Conservation (phyloP, 2,797 vertebrate species). For the Furcifer pardalis region DNA sequence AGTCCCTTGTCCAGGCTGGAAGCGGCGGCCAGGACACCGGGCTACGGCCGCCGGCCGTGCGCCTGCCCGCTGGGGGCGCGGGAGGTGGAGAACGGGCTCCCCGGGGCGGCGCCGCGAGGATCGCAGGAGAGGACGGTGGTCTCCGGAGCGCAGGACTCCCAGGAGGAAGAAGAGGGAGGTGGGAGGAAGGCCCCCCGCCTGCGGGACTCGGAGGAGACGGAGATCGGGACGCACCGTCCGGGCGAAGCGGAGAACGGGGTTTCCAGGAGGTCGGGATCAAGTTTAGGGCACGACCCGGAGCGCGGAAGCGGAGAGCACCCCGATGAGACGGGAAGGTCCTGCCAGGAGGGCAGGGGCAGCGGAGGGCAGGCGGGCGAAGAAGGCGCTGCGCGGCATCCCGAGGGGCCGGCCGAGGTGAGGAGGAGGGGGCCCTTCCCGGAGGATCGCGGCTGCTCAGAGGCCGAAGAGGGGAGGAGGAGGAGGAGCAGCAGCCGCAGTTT, state of each 20-base stretch:
- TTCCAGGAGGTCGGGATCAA: background rate
- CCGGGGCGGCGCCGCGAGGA: background rate
- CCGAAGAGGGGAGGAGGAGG: constrained; percentile 21
- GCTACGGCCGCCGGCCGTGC: background rate
- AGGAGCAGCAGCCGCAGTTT: constrained; percentile 18
- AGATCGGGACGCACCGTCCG: background rate
- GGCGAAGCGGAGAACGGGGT: background rate
- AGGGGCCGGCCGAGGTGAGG: too few species aligned
- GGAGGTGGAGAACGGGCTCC: background rate
- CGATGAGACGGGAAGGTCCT: background rate
- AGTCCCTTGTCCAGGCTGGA: too few species aligned
- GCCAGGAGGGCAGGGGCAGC: background rate
- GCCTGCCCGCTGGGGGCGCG: too few species aligned
- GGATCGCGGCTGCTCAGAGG: background rate
- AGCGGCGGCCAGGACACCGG: background rate
- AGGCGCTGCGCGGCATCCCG: background rate
- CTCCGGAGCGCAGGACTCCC: background rate
- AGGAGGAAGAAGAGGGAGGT: background rate
- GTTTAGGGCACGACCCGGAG: background rate
- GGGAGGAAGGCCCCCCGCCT: background rate
- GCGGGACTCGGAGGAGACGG: background rate
- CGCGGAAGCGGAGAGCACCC: background rate
- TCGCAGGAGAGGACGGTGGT: background rate
- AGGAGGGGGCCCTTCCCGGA: background rate
- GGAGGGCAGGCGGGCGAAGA: background rate